Evolutionary conservation across 2,888 invertebrate genomes (phyloP).

Genomic region (Coleophora deauratella): DNA sequence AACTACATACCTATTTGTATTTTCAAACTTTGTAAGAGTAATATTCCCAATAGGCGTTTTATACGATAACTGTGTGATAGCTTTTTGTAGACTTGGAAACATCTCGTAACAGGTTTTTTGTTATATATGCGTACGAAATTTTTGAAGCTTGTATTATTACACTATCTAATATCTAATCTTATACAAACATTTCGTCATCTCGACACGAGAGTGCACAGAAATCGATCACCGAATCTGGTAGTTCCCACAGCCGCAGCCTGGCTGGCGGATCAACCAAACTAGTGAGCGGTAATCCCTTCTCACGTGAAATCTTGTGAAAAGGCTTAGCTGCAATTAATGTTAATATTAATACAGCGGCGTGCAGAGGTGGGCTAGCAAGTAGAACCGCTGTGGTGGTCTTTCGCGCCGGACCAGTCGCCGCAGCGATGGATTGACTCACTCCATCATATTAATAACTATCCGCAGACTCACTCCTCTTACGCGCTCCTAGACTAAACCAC

Average conservation of each 20-base stretch:
- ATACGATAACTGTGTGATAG: too few species aligned
- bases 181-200: not conserved
- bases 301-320: constrained; percentile 56
- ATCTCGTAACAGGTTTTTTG: too few species aligned
- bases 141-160: too few species aligned
- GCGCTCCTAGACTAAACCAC: constrained; percentile 56
- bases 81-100: too few species aligned
- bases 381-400: constrained; percentile 41
- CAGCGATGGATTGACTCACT: constrained; percentile 48
- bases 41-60: too few species aligned
- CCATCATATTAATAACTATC: constrained; percentile 64
- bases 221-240: constrained; percentile 28
- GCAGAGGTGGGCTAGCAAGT: constrained; percentile 16
- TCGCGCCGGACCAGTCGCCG: constrained; percentile 4
- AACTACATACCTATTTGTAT: too few species aligned
- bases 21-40: too few species aligned
- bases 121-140: too few species aligned
- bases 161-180: too few species aligned
- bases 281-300: constrained; percentile 58
- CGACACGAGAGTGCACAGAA: constrained; percentile 27
- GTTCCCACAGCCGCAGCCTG: constrained; percentile 42
- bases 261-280: constrained; percentile 57
- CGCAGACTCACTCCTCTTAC: constrained; percentile 64
- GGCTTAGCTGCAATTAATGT: constrained; percentile 48
- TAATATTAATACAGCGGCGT: constrained; percentile 29